Evolutionary conservation across 2,113 vertebrate species (phyloP), one percentile per base, ranked within the genome.

Genomic region (Anoplopoma fimbria): DNA sequence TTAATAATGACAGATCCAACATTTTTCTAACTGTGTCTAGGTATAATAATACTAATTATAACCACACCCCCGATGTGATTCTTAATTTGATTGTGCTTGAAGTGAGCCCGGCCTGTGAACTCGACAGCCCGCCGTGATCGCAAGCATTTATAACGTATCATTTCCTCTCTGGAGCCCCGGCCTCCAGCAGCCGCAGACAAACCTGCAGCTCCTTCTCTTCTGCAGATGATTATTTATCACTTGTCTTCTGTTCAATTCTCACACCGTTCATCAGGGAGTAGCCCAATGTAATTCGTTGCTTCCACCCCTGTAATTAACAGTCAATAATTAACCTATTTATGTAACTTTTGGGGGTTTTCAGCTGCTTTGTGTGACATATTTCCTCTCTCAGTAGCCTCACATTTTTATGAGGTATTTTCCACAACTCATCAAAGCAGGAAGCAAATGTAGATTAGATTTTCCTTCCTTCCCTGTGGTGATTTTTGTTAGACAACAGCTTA

Each of bases 371-470:
- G 21, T 34, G 15, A 19, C 81, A 65, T 58, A 1, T 63, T 72
- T 42, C 60, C 36, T 75, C 69, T 62, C 27, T 83, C 53, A 31
- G 7, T 61, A 58, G 27, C 34, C 3, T 42, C 27, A 55, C 62
- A n/a, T 75, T 81, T 77, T 88, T 60, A 78, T 75, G 27, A 83
- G 58, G 23, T 61, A 58, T 82, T 90, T 93, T 87, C 76, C 34
- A 72, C 76, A 81, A 64, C 79, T 77, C 78, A 73, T 77, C 84
- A 51, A 84, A 84, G 65, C 55, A 88, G 88, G 83, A 91, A 86
- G 81, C 60, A 81, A 85, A 86, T 19, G 65, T 47, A 67, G 87
- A 89, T 88, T 82, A n/a, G 63, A 87, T 88, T 91, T 94, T 90
- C 80, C 40, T 1, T 81, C 58, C 68, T 63, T 88, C 78, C 81